Evolutionary conservation across 2,113 vertebrate species (phyloP).

Genomic region (Dicentrarchus labrax): DNA sequence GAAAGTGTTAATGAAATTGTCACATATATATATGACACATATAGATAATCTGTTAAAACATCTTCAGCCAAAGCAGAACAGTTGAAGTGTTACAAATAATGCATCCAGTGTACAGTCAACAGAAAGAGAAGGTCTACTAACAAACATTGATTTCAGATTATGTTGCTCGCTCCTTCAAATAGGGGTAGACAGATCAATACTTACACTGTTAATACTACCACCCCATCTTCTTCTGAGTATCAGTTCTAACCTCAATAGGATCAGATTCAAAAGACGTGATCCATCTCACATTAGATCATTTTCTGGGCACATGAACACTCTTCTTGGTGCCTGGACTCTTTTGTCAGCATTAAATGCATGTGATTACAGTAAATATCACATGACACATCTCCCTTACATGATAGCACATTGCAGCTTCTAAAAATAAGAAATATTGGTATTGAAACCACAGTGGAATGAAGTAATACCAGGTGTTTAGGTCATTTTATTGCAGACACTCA

Average conservation of each 20-base stretch:
- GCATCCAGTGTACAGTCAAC: neutral
- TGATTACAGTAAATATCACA: neutral
- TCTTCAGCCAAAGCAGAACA: too few relatives aligned
- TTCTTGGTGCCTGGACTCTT: too few relatives aligned
- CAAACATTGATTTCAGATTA: conserved; percentile 11
- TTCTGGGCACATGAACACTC: neutral
- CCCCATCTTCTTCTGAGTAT: neutral
- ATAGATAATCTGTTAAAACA: too few relatives aligned
- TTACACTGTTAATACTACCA: neutral
- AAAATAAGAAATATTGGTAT: neutral
- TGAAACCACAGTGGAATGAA: neutral
- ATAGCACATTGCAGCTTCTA: neutral
- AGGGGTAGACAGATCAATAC: neutral
- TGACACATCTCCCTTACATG: too few relatives aligned
- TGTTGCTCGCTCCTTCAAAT: neutral
- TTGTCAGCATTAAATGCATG: neutral
- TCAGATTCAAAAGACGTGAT: neutral
- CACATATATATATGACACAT: too few relatives aligned
- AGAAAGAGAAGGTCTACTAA: neutral
- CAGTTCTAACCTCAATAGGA: neutral
- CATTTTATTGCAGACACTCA: neutral
- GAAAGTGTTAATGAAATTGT: neutral
- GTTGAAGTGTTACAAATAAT: too few relatives aligned
- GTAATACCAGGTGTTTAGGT: neutral
- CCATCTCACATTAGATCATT: neutral